A percentile compares a stretch with the other conserved stretches of the same genome.
These are phyloP conservation scores for Todiramphus chloris DNA, from an alignment of 2,113 vertebrate genomes.

Conservation along the genomic window DNA sequence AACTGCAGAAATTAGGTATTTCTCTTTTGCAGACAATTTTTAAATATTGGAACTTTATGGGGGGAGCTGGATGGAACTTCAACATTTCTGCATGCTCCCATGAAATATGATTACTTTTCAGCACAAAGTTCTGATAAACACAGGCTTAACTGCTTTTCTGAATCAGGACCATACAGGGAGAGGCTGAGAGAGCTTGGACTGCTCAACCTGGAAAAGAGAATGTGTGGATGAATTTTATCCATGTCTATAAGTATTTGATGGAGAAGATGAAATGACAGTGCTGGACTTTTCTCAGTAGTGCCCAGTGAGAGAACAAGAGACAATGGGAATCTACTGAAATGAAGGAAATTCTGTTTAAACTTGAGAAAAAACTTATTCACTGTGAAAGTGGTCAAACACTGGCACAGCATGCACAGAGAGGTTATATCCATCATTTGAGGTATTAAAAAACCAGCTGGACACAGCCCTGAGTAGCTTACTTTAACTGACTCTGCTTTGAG, in stretches of 20 bases:
- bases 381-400: neutral
- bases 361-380: neutral
- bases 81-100: neutral
- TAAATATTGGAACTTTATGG: neutral
- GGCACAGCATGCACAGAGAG: neutral
- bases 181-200: neutral
- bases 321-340: neutral
- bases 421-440: neutral
- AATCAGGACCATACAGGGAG: neutral
- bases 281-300: neutral
- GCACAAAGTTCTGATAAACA: neutral
- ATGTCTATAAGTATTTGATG: neutral
- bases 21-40: neutral
- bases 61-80: neutral
- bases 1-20: neutral
- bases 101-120: neutral
- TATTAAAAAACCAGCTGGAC: neutral
- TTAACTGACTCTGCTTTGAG: neutral
- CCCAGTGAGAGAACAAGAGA: neutral
- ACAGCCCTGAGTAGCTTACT: neutral
- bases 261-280: neutral
- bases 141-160: neutral
- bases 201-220: neutral
- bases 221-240: neutral
- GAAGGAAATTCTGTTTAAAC: neutral